Base-by-base conservation (phyloP, 2,797 vertebrate genomes). In the Thaleichthys pacificus region DNA sequence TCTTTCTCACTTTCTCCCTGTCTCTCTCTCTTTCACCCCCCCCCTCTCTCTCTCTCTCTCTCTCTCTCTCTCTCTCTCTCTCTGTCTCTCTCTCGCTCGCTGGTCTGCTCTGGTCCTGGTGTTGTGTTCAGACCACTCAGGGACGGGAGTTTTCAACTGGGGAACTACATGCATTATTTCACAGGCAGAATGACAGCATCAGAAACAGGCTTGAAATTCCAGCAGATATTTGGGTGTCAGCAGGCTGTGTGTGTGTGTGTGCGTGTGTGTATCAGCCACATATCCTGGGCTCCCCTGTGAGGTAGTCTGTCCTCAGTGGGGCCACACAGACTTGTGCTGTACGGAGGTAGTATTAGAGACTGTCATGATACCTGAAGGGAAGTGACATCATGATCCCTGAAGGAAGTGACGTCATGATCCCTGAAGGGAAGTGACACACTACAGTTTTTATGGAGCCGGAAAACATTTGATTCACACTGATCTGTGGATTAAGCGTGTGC, bases 101-200 rank as follows among this genome's bases (percentile, higher is more conserved):
- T 56, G 14, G 6, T 35, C 15, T 56, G 47, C 11, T 71, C 60
- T 65, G 63, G 32, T 58, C 42, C 71, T 72, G 64, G 80, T 77
- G 69, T 63, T 69, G 66, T 30, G 57, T 72, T 84, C 85, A 74
- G 75, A 66, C 70, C 84, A 87, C 86, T 86, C 82, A 77, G 70
- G 74, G 80, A 67, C 35, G 63, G 72, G 81, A 76, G 72, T 54
- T 66, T 72, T 80, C 72, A 67, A 68, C 80, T 75, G 75, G 73
- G 86, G 82, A 83, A 80, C 49, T 74, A 69, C 86, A 90, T 92
- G 89, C 89, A 92, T 93, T 92, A 93, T 93, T 93, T 89, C 89
- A 88, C 87, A 88, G 77, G 71, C 80, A 79, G 56, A 86, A 86
- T 89, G 90, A 91, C 89, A 87, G 80, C 68, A 38, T 70, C 75